Evolutionary conservation across 2,888 invertebrate genomes (phyloP), one percentile per base, ranked within the genome.

Genomic region (Brenthis daphne): DNA sequence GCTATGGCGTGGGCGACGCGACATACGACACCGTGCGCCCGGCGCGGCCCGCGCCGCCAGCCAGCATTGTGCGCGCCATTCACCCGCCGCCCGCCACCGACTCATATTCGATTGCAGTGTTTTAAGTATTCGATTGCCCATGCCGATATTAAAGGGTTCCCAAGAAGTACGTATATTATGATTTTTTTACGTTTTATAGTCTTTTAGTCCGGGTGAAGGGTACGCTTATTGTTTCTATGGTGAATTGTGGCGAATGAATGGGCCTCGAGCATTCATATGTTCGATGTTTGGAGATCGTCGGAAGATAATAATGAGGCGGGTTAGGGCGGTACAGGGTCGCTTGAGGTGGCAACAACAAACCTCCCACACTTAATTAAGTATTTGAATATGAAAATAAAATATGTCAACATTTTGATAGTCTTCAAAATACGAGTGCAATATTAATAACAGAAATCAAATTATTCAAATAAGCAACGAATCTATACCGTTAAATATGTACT

Each of bases 71-170:
- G 57, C 37, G 33, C 65, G 50, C 75, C 77, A 75, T 74, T 75
- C 78, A 79, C 85, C 80, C 81, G 82, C 82, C 80, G 76, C 82
- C 82, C 80, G 77, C 83, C 81, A 77, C 80, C 79, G 76, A 80
- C 85, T 84, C 85, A 84, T 87, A 88, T 90, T 89, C 87, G 85
- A 90, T 91, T 87, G 86, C 90, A 88, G 88, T 90, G 90, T 90
- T 91, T 90, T 89, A 91, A 89, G 87, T 85, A 90, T 92, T 92
- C 92, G 92, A 92, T 92, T 92, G 89, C 92, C 92, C 83, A 87
- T 84, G 80, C 84, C 78, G 81, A 80, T 81, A 82, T 85, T 87
- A 90, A 92, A 90, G 87, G 89, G 90, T 91, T 90, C 89, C 92
- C 87, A 90, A 91, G 89, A 87, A 90, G 84, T 83, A 81, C 81